A percentile compares a stretch with the other conserved stretches of the same genome.
phyloP scores from a whole-genome alignment of 2,888 invertebrate species.

The Geophilus truncorum region DNA sequence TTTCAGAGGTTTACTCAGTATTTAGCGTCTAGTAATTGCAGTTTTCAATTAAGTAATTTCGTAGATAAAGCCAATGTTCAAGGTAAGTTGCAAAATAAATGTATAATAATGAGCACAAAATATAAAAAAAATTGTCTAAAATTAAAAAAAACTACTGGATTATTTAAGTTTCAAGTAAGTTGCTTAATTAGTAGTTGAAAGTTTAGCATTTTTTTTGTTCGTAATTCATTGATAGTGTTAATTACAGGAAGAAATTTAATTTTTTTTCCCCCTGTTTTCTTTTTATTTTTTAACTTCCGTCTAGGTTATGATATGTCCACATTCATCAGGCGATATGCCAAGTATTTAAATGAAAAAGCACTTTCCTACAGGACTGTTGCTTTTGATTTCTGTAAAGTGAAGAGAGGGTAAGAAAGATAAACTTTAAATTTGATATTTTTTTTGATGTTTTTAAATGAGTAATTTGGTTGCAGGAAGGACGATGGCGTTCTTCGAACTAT shows the following conservation, averaged over 20 bases:
- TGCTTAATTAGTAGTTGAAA: background rate
- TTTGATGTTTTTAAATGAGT: background rate
- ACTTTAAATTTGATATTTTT: background rate
- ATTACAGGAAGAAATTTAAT: background rate
- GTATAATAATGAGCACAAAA: background rate
- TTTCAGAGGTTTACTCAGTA: conserved; percentile 98
- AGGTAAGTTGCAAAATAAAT: conserved; percentile 61
- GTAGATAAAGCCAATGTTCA: conserved; percentile 96
- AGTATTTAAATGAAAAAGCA: conserved; percentile 99
- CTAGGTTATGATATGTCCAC: conserved; percentile 99
- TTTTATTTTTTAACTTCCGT: conserved; percentile 41
- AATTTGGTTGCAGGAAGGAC: conserved; percentile 66
- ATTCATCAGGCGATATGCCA: conserved; percentile 96
- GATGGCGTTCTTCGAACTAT: conserved; percentile 95
- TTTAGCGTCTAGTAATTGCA: conserved; percentile 98
- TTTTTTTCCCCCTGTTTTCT: background rate
- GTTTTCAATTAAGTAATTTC: conserved; percentile 96
- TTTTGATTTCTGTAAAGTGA: conserved; percentile 99
- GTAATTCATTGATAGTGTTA: background rate
- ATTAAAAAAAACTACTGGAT: background rate
- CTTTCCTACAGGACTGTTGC: conserved; percentile 97
- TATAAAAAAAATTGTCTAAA: background rate
- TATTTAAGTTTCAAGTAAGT: background rate
- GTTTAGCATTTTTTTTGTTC: background rate
- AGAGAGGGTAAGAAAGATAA: conserved; percentile 75